Conservation (phyloP, 2,888 invertebrate genomes). For the Azorinus chamasolen region DNA sequence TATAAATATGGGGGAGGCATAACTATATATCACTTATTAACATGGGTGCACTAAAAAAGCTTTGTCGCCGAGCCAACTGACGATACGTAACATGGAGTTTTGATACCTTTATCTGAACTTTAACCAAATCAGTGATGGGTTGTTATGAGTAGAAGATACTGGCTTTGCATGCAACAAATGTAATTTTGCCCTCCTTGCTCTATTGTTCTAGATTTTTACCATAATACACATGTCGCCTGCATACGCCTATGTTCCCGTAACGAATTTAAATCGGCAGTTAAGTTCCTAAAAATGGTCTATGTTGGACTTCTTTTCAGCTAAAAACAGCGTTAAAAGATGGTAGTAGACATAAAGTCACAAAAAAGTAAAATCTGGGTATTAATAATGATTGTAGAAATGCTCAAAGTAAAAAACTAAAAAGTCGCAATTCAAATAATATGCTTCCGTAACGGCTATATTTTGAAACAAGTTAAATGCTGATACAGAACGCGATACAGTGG, state of each 20-base stretch:
- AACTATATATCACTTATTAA: neutral
- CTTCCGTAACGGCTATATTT: neutral
- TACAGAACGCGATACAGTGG: neutral
- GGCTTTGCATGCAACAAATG: too few species aligned
- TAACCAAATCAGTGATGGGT: too few species aligned
- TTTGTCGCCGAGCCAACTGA: neutral
- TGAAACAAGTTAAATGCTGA: neutral
- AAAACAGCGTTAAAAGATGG: neutral
- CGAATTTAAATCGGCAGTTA: neutral
- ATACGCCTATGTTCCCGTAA: neutral
- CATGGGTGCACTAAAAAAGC: neutral
- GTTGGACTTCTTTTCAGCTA: neutral
- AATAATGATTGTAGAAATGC: neutral
- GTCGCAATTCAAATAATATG: slow-evolving; percentile 1
- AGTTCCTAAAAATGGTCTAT: neutral
- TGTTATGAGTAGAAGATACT: too few species aligned
- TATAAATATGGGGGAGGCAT: too few species aligned
- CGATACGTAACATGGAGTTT: neutral
- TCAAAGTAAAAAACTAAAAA: neutral
- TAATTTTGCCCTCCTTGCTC: too few species aligned
- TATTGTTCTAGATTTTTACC: too few species aligned
- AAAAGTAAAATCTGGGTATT: neutral
- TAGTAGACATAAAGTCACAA: neutral
- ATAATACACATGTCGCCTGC: neutral
- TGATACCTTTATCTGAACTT: too few species aligned